Base-by-base conservation (phyloP, 1,140 invertebrate species). In the Dendrolimus kikuchii region DNA sequence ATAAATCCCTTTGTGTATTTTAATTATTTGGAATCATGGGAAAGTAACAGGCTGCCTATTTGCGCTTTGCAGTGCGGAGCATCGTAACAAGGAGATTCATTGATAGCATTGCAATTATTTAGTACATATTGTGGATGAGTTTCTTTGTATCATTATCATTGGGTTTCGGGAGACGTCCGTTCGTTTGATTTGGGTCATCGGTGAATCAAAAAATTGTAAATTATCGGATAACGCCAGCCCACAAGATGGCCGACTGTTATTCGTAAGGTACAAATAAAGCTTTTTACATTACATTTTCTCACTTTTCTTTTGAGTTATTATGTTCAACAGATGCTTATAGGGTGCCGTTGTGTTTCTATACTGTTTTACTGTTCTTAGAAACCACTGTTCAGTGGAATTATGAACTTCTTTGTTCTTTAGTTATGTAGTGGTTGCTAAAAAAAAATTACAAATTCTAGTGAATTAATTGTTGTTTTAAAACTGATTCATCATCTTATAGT, bases 201-300 rank as follows among this genome's bases (percentile, higher is more conserved):
- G 71, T 71, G 73, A 71, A 71, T 59, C 56, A 67, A 75, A 75
- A 74, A 71, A 74, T 63, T 72, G 64, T 54, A 77, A 71, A 71
- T 77, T 81, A 72, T 82, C 79, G 81, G 79, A 84, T 84, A 86
- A 86, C 81, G 83, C 81, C 60, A 86, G 83, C 75, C 79, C 74
- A 83, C 83, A 86, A 86, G 78, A 86, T 86, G 83, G 83, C 83
- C 83, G 83, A 83, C 83, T 84, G 79, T 84, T 86, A 80, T 86
- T 86, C 82, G 81, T 86, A 83, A 86, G 81, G 82, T 86, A 86
- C 67, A 75, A 77, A 77, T 72, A 77, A 73, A 71, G 71, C 62
- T 75, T 76, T 74, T 73, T 69, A 49, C 62, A 49, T 54, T 56
- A 40, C 42, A 40, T 58, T 61, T 53, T 56, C 38, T 59, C 55